Evolutionary conservation across 2,113 vertebrate genomes (phyloP).

Genomic region (Apus apus): DNA sequence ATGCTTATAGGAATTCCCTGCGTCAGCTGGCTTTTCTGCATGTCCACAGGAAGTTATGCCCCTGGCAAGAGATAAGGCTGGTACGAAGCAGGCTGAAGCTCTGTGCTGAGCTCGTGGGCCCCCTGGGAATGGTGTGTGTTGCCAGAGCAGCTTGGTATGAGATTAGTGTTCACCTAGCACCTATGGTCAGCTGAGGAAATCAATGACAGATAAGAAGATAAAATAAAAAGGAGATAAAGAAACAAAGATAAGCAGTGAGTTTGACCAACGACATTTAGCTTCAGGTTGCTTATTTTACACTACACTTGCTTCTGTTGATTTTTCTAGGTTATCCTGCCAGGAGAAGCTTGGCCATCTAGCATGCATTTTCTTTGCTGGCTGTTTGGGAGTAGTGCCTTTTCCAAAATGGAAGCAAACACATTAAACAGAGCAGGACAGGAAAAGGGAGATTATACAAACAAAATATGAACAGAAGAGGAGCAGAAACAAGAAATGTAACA

Average conservation of each 20-base stretch:
- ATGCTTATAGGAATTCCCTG: not conserved
- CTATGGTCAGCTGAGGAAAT: not conserved
- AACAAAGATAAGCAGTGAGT: not conserved
- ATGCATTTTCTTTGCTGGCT: fast-evolving
- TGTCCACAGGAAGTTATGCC: fast-evolving
- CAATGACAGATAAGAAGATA: not conserved
- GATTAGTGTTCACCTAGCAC: not conserved
- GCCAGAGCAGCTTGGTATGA: not conserved
- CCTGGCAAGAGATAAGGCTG: not conserved
- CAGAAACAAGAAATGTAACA: not conserved
- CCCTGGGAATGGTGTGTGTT: not conserved
- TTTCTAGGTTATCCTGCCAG: not conserved
- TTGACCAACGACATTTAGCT: not conserved
- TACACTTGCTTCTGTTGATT: not conserved
- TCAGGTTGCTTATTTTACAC: not conserved
- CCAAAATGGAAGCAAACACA: not conserved
- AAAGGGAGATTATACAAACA: not conserved
- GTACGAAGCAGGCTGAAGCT: not conserved
- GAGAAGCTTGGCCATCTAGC: not conserved
- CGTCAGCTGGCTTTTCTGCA: fast-evolving
- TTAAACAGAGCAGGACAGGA: not conserved
- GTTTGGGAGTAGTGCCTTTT: not conserved
- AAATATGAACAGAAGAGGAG: not conserved
- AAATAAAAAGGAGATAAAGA: not conserved
- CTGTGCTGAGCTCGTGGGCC: not conserved